A percentile compares a stretch with the other conserved stretches of the same genome.
phyloP scores from a whole-genome alignment of 64 coral and sea anemone species.

The Stichodactyla mertensii region DNA sequence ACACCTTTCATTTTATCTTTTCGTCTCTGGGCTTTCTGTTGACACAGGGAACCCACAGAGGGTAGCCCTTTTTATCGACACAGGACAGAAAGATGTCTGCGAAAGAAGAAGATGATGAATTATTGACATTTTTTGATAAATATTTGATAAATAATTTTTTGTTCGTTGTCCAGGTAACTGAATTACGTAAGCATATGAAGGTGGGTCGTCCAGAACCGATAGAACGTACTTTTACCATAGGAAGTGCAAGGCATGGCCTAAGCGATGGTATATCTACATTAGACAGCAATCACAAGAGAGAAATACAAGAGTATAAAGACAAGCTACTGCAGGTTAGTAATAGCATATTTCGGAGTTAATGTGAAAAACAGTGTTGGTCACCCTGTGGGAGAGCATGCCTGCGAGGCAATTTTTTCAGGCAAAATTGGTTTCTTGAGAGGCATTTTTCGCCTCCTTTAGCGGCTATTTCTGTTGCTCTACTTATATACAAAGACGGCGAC shows the following conservation, averaged over 20 bases:
- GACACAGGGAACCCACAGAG: too few species aligned
- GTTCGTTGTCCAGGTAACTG: background rate
- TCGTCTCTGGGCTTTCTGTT: too few species aligned
- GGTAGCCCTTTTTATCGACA: too few species aligned
- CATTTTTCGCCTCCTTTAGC: too few species aligned
- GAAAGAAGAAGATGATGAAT: too few species aligned
- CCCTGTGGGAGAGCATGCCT: too few species aligned
- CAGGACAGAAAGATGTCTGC: too few species aligned
- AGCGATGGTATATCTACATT: background rate
- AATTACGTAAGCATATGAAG: conserved; percentile 3
- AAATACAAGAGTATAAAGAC: background rate
- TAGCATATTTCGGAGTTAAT: background rate
- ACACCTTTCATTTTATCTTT: too few species aligned
- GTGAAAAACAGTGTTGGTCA: background rate
- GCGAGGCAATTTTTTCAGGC: too few species aligned
- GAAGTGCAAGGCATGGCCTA: conserved; percentile 9
- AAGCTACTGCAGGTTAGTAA: background rate
- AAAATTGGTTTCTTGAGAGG: too few species aligned
- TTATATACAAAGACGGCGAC: background rate
- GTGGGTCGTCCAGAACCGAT: conserved; percentile 6
- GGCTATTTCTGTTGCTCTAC: background rate
- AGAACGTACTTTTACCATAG: conserved; percentile 1
- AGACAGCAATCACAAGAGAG: background rate
- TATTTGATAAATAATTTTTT: background rate
- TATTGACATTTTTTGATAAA: too few species aligned